Percentiles rank a stretch among this genome's conserved stretches.
Evolutionary conservation across 2,113 vertebrate genomes (phyloP).

Genomic region (Ctenomys sociabilis): DNA sequence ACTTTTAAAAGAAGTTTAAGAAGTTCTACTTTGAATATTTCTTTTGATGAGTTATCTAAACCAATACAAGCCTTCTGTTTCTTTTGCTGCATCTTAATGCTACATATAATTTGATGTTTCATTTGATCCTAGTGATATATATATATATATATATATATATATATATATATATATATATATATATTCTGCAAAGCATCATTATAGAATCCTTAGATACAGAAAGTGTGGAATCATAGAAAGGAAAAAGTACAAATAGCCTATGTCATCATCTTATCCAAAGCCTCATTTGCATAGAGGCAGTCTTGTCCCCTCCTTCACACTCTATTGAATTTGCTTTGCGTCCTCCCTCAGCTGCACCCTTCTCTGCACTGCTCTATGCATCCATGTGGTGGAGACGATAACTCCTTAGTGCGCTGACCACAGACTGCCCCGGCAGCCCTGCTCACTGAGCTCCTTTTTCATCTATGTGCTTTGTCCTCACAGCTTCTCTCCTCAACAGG

Average conservation of each 20-base stretch:
- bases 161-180: background rate
- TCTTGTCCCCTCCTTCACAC: background rate
- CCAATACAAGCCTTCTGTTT: background rate
- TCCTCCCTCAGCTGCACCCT: background rate
- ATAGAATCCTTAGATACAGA: background rate
- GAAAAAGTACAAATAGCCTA: background rate
- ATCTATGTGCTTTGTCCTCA: background rate
- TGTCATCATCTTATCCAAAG: background rate
- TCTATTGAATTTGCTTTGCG: background rate
- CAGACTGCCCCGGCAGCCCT: background rate
- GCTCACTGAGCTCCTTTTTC: background rate
- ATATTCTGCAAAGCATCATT: background rate
- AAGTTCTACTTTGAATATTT: background rate
- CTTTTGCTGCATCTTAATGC: background rate
- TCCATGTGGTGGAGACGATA: background rate
- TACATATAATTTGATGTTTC: background rate
- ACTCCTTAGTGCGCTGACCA: background rate
- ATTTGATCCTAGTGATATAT: background rate
- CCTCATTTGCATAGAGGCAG: background rate
- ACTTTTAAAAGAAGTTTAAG: background rate
- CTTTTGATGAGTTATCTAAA: conserved; percentile 14
- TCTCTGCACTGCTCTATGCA: background rate
- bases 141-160: background rate
- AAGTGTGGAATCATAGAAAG: background rate
- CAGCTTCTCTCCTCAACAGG: background rate